Evolutionary conservation across 2,888 invertebrate genomes (phyloP).

Genomic region (Danaus chrysippus): DNA sequence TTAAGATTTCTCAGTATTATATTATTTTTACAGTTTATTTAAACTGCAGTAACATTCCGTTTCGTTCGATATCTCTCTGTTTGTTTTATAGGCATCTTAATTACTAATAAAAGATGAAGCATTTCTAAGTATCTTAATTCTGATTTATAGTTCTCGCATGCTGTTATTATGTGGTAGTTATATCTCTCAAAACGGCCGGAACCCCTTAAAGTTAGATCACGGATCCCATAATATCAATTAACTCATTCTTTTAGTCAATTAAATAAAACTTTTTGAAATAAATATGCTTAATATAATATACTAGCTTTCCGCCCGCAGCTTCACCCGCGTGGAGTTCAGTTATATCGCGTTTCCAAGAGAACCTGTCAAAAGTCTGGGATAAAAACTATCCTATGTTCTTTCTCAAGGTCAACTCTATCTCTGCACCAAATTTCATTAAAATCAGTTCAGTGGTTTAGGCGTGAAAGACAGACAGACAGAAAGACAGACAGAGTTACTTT

Average conservation of each 20-base stretch:
- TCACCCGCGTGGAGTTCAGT: too few relatives aligned
- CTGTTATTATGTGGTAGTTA: slow-evolving; percentile 63
- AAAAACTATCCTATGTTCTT: too few relatives aligned
- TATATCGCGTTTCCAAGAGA: too few relatives aligned
- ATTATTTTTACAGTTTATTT: slow-evolving; percentile 29
- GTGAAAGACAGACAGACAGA: too few relatives aligned
- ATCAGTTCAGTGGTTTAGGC: too few relatives aligned
- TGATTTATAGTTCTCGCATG: slow-evolving; percentile 71
- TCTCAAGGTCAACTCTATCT: too few relatives aligned
- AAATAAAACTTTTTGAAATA: neutral
- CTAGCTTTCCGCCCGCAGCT: too few relatives aligned
- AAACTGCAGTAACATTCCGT: slow-evolving; percentile 48
- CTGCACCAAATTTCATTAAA: too few relatives aligned
- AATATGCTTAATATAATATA: neutral
- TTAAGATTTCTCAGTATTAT: too few relatives aligned
- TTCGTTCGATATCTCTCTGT: slow-evolving; percentile 52
- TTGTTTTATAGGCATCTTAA: slow-evolving; percentile 71
- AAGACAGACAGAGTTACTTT: too few relatives aligned
- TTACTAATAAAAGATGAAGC: slow-evolving; percentile 62
- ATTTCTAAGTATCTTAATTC: slow-evolving; percentile 61
- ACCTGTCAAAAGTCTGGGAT: too few relatives aligned
- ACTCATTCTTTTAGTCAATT: slow-evolving; percentile 46
- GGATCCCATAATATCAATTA: slow-evolving; percentile 71
- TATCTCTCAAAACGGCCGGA: slow-evolving; percentile 49
- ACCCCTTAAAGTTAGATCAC: slow-evolving; percentile 55